Percentiles rank a stretch among this genome's conserved stretches.
phyloP scores from a whole-genome alignment of 2,113 vertebrate genomes.

The Etheostoma cragini region DNA sequence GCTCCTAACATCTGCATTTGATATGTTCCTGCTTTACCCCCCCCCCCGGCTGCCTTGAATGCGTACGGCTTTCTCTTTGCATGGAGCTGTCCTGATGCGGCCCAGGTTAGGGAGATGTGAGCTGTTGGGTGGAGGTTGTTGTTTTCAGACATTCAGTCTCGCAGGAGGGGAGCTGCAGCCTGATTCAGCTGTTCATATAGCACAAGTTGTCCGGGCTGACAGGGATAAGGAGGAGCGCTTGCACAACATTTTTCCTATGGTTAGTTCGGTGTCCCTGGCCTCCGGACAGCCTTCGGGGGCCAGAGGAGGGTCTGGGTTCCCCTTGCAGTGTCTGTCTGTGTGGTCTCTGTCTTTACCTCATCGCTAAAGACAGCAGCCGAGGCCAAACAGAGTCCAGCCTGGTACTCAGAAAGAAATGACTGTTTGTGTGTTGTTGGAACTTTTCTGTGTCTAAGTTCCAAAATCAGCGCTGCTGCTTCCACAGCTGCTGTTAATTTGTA shows the following conservation, averaged over 20 bases:
- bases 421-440: conserved; percentile 23
- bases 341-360: conserved; percentile 65
- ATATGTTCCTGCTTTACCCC: conserved; percentile 51
- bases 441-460: conserved; percentile 30
- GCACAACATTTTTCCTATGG: conserved; percentile 64
- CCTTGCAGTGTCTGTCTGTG: conserved; percentile 55
- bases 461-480: not conserved
- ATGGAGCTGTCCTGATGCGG: conserved; percentile 6
- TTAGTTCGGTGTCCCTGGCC: conserved; percentile 66
- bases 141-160: conserved; percentile 48
- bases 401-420: not conserved
- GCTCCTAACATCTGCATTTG: conserved; percentile 68
- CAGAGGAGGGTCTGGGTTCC: conserved; percentile 49
- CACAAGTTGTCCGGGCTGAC: conserved; percentile 28
- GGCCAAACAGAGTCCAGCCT: conserved; percentile 29
- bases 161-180: conserved; percentile 13
- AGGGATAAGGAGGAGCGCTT: conserved; percentile 49
- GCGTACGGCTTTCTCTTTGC: conserved; percentile 26
- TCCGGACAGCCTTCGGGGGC: conserved; percentile 28
- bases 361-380: conserved; percentile 31
- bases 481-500: conserved; percentile 25
- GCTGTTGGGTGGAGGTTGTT: conserved; percentile 26
- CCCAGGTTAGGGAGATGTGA: conserved; percentile 27
- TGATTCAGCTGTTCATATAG: conserved; percentile 56
- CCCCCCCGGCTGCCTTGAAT: conserved; percentile 12